phyloP scores from a whole-genome alignment of 2,888 invertebrate genomes.

The Lobophora halterata region DNA sequence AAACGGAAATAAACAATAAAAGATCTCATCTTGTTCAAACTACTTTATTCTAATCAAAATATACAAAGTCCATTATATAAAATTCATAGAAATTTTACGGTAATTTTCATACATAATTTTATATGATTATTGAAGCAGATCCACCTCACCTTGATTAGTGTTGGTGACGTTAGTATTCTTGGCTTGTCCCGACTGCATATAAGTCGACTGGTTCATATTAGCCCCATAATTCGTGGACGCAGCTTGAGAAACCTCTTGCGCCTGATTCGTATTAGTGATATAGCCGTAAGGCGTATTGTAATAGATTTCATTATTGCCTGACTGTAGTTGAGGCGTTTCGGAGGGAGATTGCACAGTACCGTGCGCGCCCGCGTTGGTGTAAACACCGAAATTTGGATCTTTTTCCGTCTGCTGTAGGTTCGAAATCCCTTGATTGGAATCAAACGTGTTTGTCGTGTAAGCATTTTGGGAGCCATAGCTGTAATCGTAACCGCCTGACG shows the following conservation, averaged over 20 bases:
- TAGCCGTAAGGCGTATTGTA: constrained; percentile 77
- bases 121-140: constrained; percentile 30
- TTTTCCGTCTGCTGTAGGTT: constrained; percentile 45
- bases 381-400: constrained; percentile 55
- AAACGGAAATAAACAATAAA: constrained; percentile 48
- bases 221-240: constrained; percentile 57
- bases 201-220: constrained; percentile 61
- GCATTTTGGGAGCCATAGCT: constrained; percentile 82
- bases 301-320: constrained; percentile 51
- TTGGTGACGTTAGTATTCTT: constrained; percentile 57
- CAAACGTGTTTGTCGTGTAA: constrained; percentile 44
- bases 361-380: constrained; percentile 72
- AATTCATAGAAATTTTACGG: too few species aligned
- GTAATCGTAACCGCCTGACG: constrained; percentile 81
- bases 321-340: constrained; percentile 47
- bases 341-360: constrained; percentile 74
- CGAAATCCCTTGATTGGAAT: constrained; percentile 40
- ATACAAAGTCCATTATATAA: constrained; percentile 26
- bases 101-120: too few species aligned
- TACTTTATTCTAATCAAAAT: constrained; percentile 27
- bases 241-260: constrained; percentile 45
- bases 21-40: constrained; percentile 24
- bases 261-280: constrained; percentile 53
- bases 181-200: constrained; percentile 60
- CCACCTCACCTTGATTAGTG: constrained; percentile 66